These are phyloP conservation scores for Perccottus glenii DNA, from an alignment of 2,113 vertebrate species.

Conservation along the genomic window DNA sequence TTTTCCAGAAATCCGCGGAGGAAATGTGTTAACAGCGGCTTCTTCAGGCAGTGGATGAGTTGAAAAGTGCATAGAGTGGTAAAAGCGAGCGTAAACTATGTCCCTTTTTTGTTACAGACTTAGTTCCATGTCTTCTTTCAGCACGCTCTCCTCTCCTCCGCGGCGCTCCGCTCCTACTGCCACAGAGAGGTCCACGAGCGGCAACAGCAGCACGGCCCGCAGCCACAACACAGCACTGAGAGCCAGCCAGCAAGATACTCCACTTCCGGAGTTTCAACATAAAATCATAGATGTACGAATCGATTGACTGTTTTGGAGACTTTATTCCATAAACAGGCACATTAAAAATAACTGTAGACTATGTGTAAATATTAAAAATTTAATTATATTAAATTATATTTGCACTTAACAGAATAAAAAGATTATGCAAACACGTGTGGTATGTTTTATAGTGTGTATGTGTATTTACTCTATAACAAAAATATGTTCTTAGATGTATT, in stretches of 20 bases:
- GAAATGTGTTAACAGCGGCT: background rate
- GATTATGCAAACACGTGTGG: no score
- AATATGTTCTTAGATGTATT: no score
- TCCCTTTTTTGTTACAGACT: constrained; percentile 7
- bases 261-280: background rate
- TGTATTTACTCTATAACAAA: no score
- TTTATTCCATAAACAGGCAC: no score
- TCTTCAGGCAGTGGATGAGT: background rate
- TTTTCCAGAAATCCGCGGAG: background rate
- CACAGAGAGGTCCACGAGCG: background rate
- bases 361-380: no score
- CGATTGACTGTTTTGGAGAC: no score
- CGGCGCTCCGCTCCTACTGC: constrained; percentile 22
- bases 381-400: no score
- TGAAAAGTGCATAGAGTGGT: background rate
- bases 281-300: background rate
- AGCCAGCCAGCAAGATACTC: background rate
- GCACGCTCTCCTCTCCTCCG: background rate
- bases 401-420: no score
- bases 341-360: no score
- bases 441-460: no score
- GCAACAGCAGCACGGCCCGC: constrained; percentile 33
- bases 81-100: background rate
- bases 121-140: background rate
- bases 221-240: background rate